Percentiles rank a stretch among this genome's conserved stretches.
Conservation (phyloP, 2,113 vertebrate genomes). For the Platichthys stellatus region DNA sequence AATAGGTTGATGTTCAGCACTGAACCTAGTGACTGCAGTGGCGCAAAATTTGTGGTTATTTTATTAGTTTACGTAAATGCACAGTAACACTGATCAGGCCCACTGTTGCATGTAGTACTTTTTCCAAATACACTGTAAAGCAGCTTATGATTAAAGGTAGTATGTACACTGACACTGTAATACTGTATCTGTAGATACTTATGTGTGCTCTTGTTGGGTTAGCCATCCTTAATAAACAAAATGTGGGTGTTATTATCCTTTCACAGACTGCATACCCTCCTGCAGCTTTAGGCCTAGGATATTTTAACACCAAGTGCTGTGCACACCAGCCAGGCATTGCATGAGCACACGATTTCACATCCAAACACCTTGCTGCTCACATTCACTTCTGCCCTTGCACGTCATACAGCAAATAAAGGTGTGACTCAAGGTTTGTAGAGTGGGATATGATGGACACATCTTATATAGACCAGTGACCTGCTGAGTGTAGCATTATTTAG, state of each 20-base stretch:
- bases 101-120: no score
- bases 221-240: conserved; percentile 7
- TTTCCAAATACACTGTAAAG: no score
- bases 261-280: conserved; percentile 25
- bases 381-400: conserved; percentile 51
- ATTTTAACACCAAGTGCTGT: conserved; percentile 8
- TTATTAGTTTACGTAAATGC: no score
- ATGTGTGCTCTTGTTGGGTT: neutral
- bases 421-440: conserved; percentile 35
- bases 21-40: neutral
- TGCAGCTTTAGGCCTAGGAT: conserved; percentile 9
- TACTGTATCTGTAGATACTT: neutral
- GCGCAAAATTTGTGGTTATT: neutral
- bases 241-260: conserved; percentile 26
- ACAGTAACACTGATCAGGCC: no score
- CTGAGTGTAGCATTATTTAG: neutral
- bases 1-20: neutral
- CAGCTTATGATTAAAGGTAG: no score
- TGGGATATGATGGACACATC: neutral
- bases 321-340: conserved; percentile 34
- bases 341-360: conserved; percentile 30
- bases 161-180: neutral
- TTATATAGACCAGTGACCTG: neutral
- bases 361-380: conserved; percentile 16
- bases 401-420: conserved; percentile 77